Percentiles rank a stretch among this genome's conserved stretches.
Evolutionary conservation across 2,113 vertebrate genomes (phyloP).

Genomic region (Fregata magnificens): DNA sequence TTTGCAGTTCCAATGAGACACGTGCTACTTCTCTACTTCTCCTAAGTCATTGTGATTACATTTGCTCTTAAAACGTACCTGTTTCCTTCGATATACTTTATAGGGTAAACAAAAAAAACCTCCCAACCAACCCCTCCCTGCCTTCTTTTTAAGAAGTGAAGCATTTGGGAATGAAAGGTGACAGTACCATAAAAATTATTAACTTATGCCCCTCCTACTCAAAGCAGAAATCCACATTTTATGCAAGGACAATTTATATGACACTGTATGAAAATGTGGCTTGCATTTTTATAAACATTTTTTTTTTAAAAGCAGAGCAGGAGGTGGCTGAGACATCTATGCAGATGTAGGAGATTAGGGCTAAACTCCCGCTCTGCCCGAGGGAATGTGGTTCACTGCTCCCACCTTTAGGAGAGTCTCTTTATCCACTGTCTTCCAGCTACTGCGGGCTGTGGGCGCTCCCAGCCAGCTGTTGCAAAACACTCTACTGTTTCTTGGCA

Average conservation of each 20-base stretch:
- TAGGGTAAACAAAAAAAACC: not conserved
- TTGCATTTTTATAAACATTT: not conserved
- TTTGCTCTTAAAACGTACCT: not conserved
- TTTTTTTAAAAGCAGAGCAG: not conserved
- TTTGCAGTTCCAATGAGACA: not conserved
- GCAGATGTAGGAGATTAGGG: not conserved
- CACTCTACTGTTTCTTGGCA: not conserved
- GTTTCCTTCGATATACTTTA: not conserved
- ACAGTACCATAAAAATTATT: not conserved
- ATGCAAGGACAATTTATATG: not conserved
- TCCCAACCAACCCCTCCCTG: rapidly evolving
- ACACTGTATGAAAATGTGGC: not conserved
- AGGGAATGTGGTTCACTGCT: not conserved
- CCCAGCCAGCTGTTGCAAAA: slow-evolving; percentile 10
- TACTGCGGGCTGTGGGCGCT: not conserved
- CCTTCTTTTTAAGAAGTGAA: not conserved
- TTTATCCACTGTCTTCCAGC: not conserved
- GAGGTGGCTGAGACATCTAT: not conserved
- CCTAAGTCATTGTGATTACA: not conserved
- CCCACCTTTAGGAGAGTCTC: not conserved
- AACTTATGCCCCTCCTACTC: not conserved
- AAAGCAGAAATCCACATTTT: not conserved
- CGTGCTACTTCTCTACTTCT: not conserved
- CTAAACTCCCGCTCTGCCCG: not conserved
- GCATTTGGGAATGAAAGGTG: not conserved